Evolutionary conservation across 2,113 vertebrate genomes (phyloP), one percentile per base, ranked within the genome.

Genomic region (Microcebus griseorufus): DNA sequence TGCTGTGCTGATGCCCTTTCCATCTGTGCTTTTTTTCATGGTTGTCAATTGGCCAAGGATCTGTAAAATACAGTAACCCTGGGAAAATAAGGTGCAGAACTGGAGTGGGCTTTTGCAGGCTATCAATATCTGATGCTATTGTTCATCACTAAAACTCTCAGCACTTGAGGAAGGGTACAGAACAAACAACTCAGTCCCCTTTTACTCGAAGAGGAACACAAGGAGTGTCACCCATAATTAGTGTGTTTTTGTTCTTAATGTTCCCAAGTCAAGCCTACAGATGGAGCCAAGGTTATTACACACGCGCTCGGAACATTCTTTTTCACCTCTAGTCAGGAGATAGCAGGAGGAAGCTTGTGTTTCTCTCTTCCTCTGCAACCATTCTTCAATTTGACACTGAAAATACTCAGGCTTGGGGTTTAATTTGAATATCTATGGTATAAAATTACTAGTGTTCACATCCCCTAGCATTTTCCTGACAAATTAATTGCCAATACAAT

Each of bases 391-490:
- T 80, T 97, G 96, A 98, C 97, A 97, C 95, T 42, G 81, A 97
- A 90, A 97, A 95, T 90, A 93, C 92, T 93, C 58, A 87, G 95
- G 84, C 96, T 92, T 0, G 12, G 93, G 90, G 93, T 96, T 96
- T 98, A 97, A 98, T 98, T 97, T 98, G 97, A 98, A 96, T 98
- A 98, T 98, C 96, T 97, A 92, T 97, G 87, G 96, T 88, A 92
- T 97, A 96, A 98, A 98, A 98, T 97, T 97, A 97, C 98, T 90
- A 97, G 95, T 97, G 95, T 98, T 97, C 96, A 89, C 96, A 90
- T 81, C 58, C 93, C 88, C 92, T 97, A 95, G 96, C 95, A 97
- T 98, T 97, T 98, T 86, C 94, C 95, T 97, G 98, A 97, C 97
- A 97, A 98, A 98, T 97, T 98, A 98, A 98, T 98, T 98, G 95